Conservation (phyloP, 2,113 vertebrate species). For the Delphinapterus leucas region DNA sequence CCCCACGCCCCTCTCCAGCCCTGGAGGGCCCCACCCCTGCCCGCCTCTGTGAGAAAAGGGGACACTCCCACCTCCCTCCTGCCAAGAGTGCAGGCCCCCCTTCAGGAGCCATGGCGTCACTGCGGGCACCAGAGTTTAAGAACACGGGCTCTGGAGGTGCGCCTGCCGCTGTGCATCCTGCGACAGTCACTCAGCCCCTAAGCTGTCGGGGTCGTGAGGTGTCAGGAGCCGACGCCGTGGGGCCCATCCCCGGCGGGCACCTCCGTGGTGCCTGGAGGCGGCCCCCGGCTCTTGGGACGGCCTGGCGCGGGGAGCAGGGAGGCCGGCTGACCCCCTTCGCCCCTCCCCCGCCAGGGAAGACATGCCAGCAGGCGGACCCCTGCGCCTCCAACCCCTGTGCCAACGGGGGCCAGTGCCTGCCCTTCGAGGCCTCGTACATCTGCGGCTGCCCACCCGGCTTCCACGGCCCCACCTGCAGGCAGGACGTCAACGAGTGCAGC, state of each 20-base stretch:
- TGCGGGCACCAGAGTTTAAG: rapidly evolving
- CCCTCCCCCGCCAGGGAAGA: constrained; percentile 84
- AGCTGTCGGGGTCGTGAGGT: neutral
- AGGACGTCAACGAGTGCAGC: constrained; percentile 93
- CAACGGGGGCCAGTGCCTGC: constrained; percentile 91
- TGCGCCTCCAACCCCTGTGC: constrained; percentile 97
- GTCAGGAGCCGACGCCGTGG: rapidly evolving
- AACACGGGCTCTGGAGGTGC: neutral
- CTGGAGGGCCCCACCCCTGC: too few species aligned
- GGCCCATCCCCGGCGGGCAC: neutral
- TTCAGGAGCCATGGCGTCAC: rapidly evolving
- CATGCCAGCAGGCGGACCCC: constrained; percentile 93
- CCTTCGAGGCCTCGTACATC: constrained; percentile 88
- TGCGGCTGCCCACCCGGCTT: constrained; percentile 90
- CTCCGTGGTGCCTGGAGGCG: rapidly evolving
- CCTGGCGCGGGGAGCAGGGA: neutral
- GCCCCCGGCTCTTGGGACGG: neutral
- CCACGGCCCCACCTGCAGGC: constrained; percentile 92
- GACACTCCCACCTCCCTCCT: too few species aligned
- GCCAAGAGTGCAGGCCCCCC: neutral
- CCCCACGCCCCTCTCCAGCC: rapidly evolving
- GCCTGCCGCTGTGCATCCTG: rapidly evolving
- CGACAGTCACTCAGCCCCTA: neutral
- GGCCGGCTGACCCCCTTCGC: rapidly evolving
- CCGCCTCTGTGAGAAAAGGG: neutral